These are phyloP conservation scores for Anguilla rostrata DNA, from an alignment of 2,113 vertebrate genomes.

Conservation along the genomic window DNA sequence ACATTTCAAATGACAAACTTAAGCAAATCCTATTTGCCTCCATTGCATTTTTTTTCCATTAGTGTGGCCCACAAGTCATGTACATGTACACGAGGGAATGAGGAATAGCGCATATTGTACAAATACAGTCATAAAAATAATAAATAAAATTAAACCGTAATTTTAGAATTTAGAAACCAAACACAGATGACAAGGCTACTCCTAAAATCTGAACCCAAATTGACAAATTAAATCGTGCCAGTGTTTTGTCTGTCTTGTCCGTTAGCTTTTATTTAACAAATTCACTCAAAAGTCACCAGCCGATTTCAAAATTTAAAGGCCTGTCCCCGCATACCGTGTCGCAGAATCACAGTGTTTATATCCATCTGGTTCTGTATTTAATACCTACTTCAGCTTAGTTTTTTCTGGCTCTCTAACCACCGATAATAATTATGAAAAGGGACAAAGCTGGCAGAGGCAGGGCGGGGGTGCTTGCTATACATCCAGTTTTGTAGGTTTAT, in stretches of 20 bases:
- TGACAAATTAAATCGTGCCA: not conserved
- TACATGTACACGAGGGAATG: not conserved
- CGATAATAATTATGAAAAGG: no score
- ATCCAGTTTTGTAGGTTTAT: no score
- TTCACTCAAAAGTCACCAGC: not conserved
- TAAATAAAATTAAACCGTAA: not conserved
- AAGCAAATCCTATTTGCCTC: not conserved
- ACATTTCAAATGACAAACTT: not conserved
- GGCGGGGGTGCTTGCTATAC: no score
- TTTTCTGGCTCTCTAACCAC: not conserved
- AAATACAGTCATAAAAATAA: not conserved
- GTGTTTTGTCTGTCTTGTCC: not conserved
- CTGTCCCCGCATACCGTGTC: not conserved
- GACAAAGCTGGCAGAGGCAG: not conserved
- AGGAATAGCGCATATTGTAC: not conserved
- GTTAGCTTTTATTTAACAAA: not conserved
- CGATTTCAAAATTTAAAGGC: not conserved
- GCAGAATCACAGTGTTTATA: not conserved
- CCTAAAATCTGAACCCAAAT: not conserved
- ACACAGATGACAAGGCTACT: not conserved
- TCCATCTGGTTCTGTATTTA: not conserved
- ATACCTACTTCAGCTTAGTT: not conserved
- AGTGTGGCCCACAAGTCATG: not conserved
- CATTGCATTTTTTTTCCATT: not conserved
- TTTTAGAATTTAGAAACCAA: not conserved